Conservation (phyloP, 1,140 invertebrate species). For the Cydia amplana region DNA sequence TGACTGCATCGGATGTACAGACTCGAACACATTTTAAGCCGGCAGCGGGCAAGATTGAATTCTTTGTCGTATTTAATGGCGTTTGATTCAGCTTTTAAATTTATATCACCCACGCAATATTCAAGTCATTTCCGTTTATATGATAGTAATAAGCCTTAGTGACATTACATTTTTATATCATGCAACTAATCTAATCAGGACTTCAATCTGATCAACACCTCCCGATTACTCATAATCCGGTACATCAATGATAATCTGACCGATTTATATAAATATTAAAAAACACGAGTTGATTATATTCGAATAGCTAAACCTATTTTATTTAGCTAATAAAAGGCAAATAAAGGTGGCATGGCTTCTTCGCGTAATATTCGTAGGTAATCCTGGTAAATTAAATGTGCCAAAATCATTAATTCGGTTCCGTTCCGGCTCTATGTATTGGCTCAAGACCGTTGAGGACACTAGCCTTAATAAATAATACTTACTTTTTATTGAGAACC, state of each 20-base stretch:
- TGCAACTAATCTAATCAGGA: neutral
- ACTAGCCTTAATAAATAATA: no score
- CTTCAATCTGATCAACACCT: conserved; percentile 8
- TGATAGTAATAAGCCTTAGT: neutral
- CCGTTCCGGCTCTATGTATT: no score
- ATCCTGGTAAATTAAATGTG: no score
- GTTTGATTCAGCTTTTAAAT: neutral
- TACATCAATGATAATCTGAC: no score
- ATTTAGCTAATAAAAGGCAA: no score
- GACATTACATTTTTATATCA: neutral
- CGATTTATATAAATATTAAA: no score
- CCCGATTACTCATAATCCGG: neutral
- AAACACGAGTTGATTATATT: no score
- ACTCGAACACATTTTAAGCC: neutral
- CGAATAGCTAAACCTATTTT: no score
- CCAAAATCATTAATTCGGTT: no score
- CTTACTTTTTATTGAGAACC: neutral
- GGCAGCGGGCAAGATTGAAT: conserved; percentile 9
- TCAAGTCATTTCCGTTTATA: conserved; percentile 13
- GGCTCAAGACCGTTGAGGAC: no score
- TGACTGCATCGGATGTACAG: conserved; percentile 4
- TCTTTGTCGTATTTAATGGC: conserved; percentile 2
- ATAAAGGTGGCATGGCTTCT: no score
- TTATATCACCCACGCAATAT: conserved; percentile 13
- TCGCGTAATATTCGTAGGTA: no score